Evolutionary conservation across 2,797 vertebrate genomes (phyloP).

Genomic region (Holocentrus rufus): DNA sequence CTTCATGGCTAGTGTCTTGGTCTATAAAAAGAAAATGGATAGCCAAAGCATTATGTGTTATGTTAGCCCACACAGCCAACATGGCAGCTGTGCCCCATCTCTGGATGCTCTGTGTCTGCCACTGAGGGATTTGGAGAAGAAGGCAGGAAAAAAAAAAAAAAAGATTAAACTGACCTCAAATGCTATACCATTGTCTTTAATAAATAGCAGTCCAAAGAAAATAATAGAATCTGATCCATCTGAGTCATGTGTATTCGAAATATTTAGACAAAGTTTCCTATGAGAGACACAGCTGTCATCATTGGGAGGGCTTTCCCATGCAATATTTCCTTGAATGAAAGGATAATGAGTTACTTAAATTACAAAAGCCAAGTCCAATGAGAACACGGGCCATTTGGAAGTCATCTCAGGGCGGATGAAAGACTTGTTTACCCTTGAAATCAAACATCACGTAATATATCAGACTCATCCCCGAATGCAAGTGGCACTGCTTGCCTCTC

Average conservation of each 20-base stretch:
- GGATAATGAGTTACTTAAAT: conserved; percentile 54
- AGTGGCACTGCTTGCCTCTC: conserved; percentile 37
- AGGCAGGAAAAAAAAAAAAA: conserved; percentile 40
- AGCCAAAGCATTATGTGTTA: conserved; percentile 66
- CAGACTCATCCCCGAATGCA: conserved; percentile 31
- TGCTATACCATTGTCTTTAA: conserved; percentile 48
- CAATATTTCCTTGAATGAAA: conserved; percentile 71
- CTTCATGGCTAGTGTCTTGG: conserved; percentile 69
- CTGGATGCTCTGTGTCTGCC: conserved; percentile 75
- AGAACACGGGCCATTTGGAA: conserved; percentile 60
- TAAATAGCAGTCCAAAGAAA: conserved; percentile 60
- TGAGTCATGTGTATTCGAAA: conserved; percentile 67
- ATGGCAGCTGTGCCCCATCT: conserved; percentile 80
- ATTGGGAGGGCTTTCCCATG: conserved; percentile 64
- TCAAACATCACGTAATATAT: conserved; percentile 38
- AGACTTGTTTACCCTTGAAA: conserved; percentile 48
- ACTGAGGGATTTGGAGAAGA: conserved; percentile 62
- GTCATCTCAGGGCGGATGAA: conserved; percentile 49
- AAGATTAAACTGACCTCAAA: conserved; percentile 52
- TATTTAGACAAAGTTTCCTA: conserved; percentile 61
- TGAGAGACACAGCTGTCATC: conserved; percentile 70
- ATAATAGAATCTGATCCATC: conserved; percentile 60
- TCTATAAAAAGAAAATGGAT: conserved; percentile 81
- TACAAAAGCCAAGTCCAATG: conserved; percentile 39
- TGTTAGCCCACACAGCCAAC: conserved; percentile 61